Evolutionary conservation across 2,113 vertebrate genomes (phyloP).

Genomic region (Catharus fuscescens): DNA sequence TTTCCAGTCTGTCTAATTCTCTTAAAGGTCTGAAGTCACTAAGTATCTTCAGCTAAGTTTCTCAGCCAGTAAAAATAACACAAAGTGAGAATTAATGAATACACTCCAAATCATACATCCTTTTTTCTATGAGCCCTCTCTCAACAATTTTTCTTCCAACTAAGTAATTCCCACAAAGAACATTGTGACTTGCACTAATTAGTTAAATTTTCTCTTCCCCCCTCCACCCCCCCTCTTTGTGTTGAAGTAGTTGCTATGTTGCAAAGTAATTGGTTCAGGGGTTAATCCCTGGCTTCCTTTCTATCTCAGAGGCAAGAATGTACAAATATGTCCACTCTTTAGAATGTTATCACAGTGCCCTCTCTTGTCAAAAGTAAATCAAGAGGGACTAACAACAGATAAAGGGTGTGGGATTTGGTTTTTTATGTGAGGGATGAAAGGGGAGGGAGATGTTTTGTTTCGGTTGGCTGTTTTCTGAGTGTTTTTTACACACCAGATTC

Average conservation of each 20-base stretch:
- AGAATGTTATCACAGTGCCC: conserved; percentile 80
- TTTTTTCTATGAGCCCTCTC: neutral
- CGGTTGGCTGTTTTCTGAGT: conserved; percentile 40
- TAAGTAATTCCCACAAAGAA: conserved; percentile 19
- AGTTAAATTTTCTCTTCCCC: neutral
- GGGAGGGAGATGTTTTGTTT: conserved; percentile 25
- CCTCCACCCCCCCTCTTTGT: neutral
- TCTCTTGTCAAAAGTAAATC: conserved; percentile 77
- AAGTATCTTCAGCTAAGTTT: neutral
- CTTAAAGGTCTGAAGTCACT: neutral
- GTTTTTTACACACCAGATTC: neutral
- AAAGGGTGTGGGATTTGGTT: neutral
- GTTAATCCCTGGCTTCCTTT: conserved; percentile 35
- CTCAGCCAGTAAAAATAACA: neutral
- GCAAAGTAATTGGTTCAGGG: conserved; percentile 39
- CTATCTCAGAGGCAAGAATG: neutral
- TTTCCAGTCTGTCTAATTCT: neutral
- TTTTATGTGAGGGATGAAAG: neutral
- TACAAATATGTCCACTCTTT: conserved; percentile 72
- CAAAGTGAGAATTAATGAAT: conserved; percentile 13
- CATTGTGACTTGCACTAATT: neutral
- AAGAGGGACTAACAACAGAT: neutral
- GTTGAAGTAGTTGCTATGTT: conserved; percentile 15
- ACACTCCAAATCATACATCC: neutral
- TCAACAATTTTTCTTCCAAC: conserved; percentile 20